phyloP scores from a whole-genome alignment of 2,797 vertebrate genomes.

The Oryzias dopingdopingensis region DNA sequence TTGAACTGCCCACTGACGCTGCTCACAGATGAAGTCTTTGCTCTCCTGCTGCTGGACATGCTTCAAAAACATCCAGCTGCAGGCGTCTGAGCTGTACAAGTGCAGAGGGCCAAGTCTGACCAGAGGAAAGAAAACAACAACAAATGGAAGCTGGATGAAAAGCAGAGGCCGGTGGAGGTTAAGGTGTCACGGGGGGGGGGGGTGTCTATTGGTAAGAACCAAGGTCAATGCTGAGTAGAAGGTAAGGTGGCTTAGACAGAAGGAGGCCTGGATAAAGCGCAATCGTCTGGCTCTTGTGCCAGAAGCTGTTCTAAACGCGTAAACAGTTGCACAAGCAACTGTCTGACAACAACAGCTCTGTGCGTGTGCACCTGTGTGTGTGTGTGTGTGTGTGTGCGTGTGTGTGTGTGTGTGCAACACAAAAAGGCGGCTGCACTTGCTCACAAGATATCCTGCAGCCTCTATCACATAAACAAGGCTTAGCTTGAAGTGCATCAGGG shows the following conservation, averaged over 20 bases:
- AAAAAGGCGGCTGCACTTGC: constrained; percentile 8
- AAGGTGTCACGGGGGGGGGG: constrained; percentile 59
- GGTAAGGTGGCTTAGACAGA: constrained; percentile 76
- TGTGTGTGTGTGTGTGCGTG: constrained; percentile 25
- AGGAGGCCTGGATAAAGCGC: constrained; percentile 73
- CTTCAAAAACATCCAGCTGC: constrained; percentile 10
- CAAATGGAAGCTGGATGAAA: constrained; percentile 25
- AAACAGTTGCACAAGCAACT: constrained; percentile 72
- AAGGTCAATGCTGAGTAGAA: constrained; percentile 76
- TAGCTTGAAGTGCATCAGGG: neutral
- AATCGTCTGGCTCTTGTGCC: constrained; percentile 69
- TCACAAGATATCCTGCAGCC: constrained; percentile 35
- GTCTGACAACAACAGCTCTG: constrained; percentile 1
- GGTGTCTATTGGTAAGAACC: constrained; percentile 72
- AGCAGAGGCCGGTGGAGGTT: constrained; percentile 45
- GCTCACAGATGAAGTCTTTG: constrained; percentile 58
- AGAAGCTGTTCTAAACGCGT: constrained; percentile 53
- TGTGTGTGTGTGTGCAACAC: constrained; percentile 2
- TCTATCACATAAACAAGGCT: constrained; percentile 28
- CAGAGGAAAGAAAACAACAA: constrained; percentile 6
- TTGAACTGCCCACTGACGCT: constrained; percentile 64
- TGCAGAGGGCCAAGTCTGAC: constrained; percentile 19
- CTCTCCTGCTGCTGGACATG: constrained; percentile 45
- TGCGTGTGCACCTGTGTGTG: constrained; percentile 12
- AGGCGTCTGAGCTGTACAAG: constrained; percentile 8